Evolutionary conservation across 2,113 vertebrate genomes (phyloP).

Genomic region (Isurus oxyrinchus): DNA sequence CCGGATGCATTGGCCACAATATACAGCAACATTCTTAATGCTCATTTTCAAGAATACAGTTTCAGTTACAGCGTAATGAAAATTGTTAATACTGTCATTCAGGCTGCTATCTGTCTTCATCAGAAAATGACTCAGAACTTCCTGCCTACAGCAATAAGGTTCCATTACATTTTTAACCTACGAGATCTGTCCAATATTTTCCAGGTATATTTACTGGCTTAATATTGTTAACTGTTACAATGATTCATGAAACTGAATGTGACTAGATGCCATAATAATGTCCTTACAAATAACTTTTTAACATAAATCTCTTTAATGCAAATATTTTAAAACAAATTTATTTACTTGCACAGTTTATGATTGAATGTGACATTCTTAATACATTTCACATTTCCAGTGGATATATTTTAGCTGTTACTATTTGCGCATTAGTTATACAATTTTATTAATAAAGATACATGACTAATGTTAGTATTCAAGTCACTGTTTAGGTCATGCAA

Average conservation of each 20-base stretch:
- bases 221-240: no score
- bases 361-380: not conserved
- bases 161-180: constrained; percentile 71
- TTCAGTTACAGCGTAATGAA: constrained; percentile 66
- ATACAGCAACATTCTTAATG: constrained; percentile 63
- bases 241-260: not conserved
- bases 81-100: constrained; percentile 54
- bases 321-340: not conserved
- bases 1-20: constrained; percentile 55
- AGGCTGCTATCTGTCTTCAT: constrained; percentile 64
- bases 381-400: not conserved
- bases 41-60: constrained; percentile 61
- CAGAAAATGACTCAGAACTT: constrained; percentile 74
- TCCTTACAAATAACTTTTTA: not conserved
- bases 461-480: not conserved
- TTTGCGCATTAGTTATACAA: not conserved
- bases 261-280: not conserved
- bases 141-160: constrained; percentile 62
- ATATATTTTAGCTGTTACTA: not conserved
- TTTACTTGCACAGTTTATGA: not conserved
- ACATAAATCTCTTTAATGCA: not conserved
- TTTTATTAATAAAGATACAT: not conserved
- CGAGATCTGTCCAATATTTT: constrained; percentile 61
- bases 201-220: constrained; percentile 49
- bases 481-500: not conserved